Base-by-base conservation (phyloP, 2,888 invertebrate genomes). In the Lepidochrysops patricia region DNA sequence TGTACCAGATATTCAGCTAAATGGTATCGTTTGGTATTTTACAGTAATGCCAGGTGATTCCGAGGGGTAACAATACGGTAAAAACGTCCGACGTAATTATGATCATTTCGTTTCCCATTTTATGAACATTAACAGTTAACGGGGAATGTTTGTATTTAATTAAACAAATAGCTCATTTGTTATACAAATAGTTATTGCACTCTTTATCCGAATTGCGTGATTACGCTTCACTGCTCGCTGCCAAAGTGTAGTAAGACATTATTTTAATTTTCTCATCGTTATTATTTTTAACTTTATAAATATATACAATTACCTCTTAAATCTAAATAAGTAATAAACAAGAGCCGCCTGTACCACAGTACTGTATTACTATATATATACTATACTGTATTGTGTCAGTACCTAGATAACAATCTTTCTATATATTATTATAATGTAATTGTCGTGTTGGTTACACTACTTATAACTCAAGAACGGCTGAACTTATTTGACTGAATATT, bases 1-100 rank as follows among this genome's bases (percentile, higher is more conserved):
- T 82, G 82, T 76, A 75, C 75, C 75, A 77, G 80, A 77, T 79
- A 75, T 76, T 77, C 71, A 74, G 74, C 82, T 79, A 82, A 87
- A 87, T 84, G 80, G 77, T 75, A 66, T 77, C 77, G 82, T 86
- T 87, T 79, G 82, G 76, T 73, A 81, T 87, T 84, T 80, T 77
- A 73, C 75, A 76, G 81, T 84, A 87, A 88, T 86, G 82, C 70
- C 84, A 84, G 87, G 87, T 86, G 84, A 87, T 88, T 86, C 74
- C 73, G 72, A 69, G 72, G 72, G 77, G 78, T 74, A 79, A 84
- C 84, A 86, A 85, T 82, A 81, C 84, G 76, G 83, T 79, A 84
- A 84, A 84, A 85, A 81, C 82, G 80, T 75, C 76, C 72, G 64
- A 61, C 73, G 82, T 87, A 86, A 88, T 88, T 85, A 79, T 84